Evolutionary conservation across 2,888 invertebrate genomes (phyloP).

Genomic region (Drosophila picticornis): DNA sequence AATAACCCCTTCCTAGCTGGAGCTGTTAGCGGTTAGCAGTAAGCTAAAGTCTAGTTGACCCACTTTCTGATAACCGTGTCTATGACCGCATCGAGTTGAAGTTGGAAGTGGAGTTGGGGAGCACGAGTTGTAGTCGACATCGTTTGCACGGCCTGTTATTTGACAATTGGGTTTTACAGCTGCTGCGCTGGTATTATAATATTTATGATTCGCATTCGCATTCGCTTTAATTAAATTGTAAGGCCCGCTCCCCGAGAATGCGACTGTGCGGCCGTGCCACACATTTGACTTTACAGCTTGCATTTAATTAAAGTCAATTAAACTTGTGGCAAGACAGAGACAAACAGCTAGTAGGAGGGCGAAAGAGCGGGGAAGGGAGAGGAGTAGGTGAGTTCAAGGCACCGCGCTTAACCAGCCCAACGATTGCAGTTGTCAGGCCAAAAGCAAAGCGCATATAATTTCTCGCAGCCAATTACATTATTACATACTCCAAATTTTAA

Average conservation of each 20-base stretch:
- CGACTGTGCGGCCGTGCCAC: constrained; percentile 46
- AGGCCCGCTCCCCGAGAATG: constrained; percentile 30
- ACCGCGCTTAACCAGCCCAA: neutral
- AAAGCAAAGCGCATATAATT: neutral
- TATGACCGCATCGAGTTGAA: constrained; percentile 1
- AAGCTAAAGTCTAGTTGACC: constrained; percentile 2
- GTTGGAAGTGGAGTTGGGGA: neutral
- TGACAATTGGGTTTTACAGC: constrained; percentile 59
- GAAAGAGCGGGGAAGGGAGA: neutral
- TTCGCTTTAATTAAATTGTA: constrained; percentile 76
- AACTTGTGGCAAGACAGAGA: constrained; percentile 38
- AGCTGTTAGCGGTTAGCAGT: neutral
- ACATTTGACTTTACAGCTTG: constrained; percentile 78
- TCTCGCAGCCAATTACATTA: neutral
- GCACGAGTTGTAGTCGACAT: neutral
- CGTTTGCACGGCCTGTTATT: constrained; percentile 38
- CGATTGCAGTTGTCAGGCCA: constrained; percentile 7
- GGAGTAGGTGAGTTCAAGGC: constrained; percentile 7
- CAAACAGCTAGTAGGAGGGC: neutral
- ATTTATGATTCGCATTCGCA: constrained; percentile 80
- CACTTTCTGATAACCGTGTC: constrained; percentile 7
- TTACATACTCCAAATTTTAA: neutral
- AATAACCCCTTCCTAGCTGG: neutral
- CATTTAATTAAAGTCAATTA: constrained; percentile 79
- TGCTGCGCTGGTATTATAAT: constrained; percentile 58